Conservation (phyloP, 2,797 vertebrate genomes). For the Acomys russatus region DNA sequence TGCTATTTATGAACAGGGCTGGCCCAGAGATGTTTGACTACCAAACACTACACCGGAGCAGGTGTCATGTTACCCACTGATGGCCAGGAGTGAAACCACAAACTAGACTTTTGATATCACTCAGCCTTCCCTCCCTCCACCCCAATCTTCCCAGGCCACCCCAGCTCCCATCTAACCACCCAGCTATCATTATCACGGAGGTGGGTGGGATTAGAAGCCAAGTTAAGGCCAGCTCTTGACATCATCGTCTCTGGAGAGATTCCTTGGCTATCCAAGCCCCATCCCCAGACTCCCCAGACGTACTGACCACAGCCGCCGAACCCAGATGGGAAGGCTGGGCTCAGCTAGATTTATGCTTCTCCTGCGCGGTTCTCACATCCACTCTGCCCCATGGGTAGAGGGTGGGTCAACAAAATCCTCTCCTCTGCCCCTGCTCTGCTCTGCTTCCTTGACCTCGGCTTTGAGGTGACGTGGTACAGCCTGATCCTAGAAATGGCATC, state of each 20-base stretch:
- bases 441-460: slow-evolving; percentile 6
- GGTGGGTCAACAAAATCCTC: not conserved
- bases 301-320: not conserved
- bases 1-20: not conserved
- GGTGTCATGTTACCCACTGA: not conserved
- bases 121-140: not conserved
- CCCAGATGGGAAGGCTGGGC: not conserved
- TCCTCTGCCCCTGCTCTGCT: not conserved
- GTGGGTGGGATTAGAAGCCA: not conserved
- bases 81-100: not conserved
- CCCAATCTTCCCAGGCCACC: not conserved
- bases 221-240: not conserved
- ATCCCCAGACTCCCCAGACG: not conserved
- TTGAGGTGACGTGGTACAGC: slow-evolving; percentile 60
- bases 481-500: not conserved
- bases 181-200: not conserved
- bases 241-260: not conserved
- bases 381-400: slow-evolving; percentile 33
- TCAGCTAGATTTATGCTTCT: slow-evolving; percentile 57
- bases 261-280: too few species aligned
- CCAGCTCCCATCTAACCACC: not conserved
- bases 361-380: slow-evolving; percentile 35
- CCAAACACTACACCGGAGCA: not conserved
- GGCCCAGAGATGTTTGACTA: not conserved
- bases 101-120: not conserved